Base-by-base conservation (phyloP, 2,113 vertebrate genomes). In the Narcine bancroftii region DNA sequence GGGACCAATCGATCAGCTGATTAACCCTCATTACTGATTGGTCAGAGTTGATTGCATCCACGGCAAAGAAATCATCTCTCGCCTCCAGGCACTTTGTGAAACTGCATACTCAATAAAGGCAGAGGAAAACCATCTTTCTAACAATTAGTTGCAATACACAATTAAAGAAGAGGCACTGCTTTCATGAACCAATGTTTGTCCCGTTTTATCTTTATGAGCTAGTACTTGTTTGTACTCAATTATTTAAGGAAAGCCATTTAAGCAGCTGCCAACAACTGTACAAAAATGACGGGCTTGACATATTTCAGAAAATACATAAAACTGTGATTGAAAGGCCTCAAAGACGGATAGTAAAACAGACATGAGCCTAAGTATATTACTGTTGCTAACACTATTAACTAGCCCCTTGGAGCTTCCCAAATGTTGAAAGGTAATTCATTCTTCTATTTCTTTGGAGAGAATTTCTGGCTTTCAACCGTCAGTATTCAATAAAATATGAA, bases 21-120 rank as follows among this genome's bases (percentile, higher is more conserved):
- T 98, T 97, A 98, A 96, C 96, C 95, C 96, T 97, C 95, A 96
- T 97, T 97, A 97, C 96, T 96, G 97, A 98, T 97, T 97, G 97
- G 97, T 95, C 95, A 96, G 95, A 96, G 95, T 95, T 97, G 96
- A 97, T 97, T 97, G 97, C 94, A 96, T 96, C 96, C 95, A 95
- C 94, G 94, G 95, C 96, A 95, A 96, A 96, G 95, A 97, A 97
- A 97, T 97, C 95, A 94, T 96, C 94, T 96, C 93, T 94, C 85
- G 95, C 96, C 96, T 92, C 42, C 13, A 94, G 97, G 96, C 96
- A 93, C 36, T 75, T 79, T 93, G 94, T 93, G 93, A 93, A 93
- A 93, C 93, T 92, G 93, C 94, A 95, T 95, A 95, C 96, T 97
- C 94, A 93, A 96, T 95, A 95, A 93, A 93, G 93, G 94, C 93